Evolutionary conservation across 2,797 vertebrate species (phyloP).

Genomic region (Avahi laniger): DNA sequence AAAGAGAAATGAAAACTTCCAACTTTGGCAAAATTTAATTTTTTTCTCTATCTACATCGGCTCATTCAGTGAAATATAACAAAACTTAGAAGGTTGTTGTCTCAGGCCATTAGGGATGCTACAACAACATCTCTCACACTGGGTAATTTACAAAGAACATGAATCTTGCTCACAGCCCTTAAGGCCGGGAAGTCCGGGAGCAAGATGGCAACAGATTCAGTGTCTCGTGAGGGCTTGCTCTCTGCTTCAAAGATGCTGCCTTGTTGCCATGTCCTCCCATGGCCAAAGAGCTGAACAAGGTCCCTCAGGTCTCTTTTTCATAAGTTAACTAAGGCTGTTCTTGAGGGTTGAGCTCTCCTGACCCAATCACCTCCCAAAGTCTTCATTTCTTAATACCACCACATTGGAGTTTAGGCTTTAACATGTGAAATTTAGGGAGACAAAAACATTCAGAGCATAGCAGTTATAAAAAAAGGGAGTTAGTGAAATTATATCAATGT

Average conservation of each 20-base stretch:
- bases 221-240: neutral
- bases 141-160: neutral
- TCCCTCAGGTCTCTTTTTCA: neutral
- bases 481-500: neutral
- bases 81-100: neutral
- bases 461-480: neutral
- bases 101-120: neutral
- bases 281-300: neutral
- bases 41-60: neutral
- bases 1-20: neutral
- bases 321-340: neutral
- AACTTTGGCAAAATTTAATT: neutral
- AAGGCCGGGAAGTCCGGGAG: neutral
- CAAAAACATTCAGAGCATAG: neutral
- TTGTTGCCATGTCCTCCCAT: neutral
- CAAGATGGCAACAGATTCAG: neutral
- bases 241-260: neutral
- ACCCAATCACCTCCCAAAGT: neutral
- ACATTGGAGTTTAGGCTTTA: neutral
- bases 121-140: neutral
- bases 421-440: neutral
- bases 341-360: neutral
- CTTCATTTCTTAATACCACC: neutral
- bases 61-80: neutral
- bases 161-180: neutral